Conservation (phyloP, 2,113 vertebrate species). For the Hymenochirus boettgeri region DNA sequence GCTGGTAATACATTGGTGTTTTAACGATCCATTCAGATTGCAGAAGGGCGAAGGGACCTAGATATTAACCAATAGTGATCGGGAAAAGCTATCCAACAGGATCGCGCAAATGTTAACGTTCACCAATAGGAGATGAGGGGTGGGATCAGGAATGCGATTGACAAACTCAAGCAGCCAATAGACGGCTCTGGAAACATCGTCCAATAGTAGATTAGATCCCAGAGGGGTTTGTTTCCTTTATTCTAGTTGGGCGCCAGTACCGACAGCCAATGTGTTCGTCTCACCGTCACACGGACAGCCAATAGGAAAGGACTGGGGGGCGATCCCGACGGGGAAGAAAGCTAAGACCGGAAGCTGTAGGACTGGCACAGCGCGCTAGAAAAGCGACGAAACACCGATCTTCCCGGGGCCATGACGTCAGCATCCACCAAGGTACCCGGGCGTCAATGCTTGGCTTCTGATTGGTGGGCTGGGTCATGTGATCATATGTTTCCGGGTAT, state of each 20-base stretch:
- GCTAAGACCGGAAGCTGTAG: not conserved
- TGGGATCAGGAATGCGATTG: not conserved
- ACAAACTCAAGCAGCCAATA: not conserved
- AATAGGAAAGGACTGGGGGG: not conserved
- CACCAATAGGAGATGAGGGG: slow-evolving; percentile 1
- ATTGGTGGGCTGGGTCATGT: slow-evolving; percentile 20
- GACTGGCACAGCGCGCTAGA: not conserved
- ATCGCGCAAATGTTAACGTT: too few relatives aligned
- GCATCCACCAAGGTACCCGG: slow-evolving; percentile 57
- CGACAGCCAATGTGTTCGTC: slow-evolving; percentile 10
- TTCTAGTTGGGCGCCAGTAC: not conserved
- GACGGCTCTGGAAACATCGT: not conserved
- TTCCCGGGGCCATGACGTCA: slow-evolving; percentile 55
- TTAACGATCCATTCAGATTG: too few relatives aligned
- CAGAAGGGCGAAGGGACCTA: too few relatives aligned
- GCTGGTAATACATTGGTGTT: too few relatives aligned
- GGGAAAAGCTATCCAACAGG: too few relatives aligned
- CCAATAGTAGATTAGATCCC: not conserved
- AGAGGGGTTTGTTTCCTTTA: not conserved
- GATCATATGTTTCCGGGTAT: not conserved
- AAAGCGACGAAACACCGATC: too few relatives aligned
- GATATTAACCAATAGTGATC: too few relatives aligned
- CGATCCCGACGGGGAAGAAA: too few relatives aligned
- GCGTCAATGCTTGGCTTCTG: not conserved
- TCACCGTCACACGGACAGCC: not conserved